Evolutionary conservation across 2,888 invertebrate species (phyloP), one percentile per base, ranked within the genome.

Genomic region (Nemotelus nigrinus): DNA sequence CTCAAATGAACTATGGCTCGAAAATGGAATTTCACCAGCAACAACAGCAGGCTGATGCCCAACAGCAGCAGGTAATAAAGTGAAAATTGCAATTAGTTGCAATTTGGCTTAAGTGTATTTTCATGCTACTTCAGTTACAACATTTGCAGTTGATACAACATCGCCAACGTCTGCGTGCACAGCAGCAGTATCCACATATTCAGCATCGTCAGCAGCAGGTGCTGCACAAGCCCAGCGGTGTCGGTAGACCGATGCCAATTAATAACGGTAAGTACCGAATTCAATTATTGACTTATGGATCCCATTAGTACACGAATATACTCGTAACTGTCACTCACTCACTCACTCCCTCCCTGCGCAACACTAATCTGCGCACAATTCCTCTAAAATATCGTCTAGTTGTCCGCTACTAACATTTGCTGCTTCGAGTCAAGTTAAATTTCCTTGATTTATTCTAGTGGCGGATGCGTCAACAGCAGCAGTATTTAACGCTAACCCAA

Each of bases 11-110:
- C 75, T 82, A 83, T 79, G 80, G 82, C 44, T 79, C 83, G 48
- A 85, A 83, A 78, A 82, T 83, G 47, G 85, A 85, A 48, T 81
- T 84, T 78, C 86, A 88, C 77, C 85, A 86, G 72, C 83, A 81
- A 78, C 86, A 86, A 79, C 88, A 86, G 80, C 81, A 81, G 68
- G 82, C 83, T 48, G 82, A 83, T 74, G 84, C 84, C 65, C 60
- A 78, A 47, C 81, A 85, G 83, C 82, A 82, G 53, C 81, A 80
- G 45, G 82, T 83, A 68, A 63, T 25, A 25, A 58, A 8, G 58
- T 4, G 58, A 8, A 25, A 58, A 58, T 25, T 58, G 25, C 25
- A 58, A 25, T 25, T 25, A 25, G 25, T 25, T 25, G 25, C 25
- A 25, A 25, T 25, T 25, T 25, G 25, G 25, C 25, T 25, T 25